Percentiles rank a stretch among this genome's conserved stretches.
Evolutionary conservation across 2,113 vertebrate genomes (phyloP).

Genomic region (Paramisgurnus dabryanus): DNA sequence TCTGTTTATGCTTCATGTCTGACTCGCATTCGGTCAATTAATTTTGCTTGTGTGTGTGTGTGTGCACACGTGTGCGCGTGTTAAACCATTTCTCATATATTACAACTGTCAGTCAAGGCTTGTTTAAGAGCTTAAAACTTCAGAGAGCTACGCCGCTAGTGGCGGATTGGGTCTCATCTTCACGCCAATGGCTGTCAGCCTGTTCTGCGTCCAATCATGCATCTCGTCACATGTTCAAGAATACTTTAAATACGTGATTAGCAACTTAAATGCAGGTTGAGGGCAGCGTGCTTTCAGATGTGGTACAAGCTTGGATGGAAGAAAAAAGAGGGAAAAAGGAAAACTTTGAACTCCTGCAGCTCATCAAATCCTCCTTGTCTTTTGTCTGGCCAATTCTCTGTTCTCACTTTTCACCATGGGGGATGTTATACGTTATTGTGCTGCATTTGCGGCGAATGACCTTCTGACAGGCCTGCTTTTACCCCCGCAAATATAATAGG

Average conservation of each 20-base stretch:
- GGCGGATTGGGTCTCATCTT: not conserved
- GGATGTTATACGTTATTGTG: slow-evolving; percentile 75
- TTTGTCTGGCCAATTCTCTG: slow-evolving; percentile 67
- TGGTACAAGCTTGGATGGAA: slow-evolving; percentile 51
- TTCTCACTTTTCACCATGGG: slow-evolving; percentile 60
- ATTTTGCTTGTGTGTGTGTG: slow-evolving; percentile 55
- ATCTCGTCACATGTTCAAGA: slow-evolving; percentile 56
- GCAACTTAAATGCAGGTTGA: slow-evolving; percentile 53
- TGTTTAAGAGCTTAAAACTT: slow-evolving; percentile 19
- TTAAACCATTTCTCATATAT: slow-evolving; percentile 55
- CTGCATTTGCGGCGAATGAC: slow-evolving; percentile 70
- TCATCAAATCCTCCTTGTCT: slow-evolving; percentile 60
- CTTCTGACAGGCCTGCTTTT: slow-evolving; percentile 66
- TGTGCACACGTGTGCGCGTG: slow-evolving; percentile 56
- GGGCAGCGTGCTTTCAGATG: slow-evolving; percentile 64
- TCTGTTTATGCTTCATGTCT: slow-evolving; percentile 48
- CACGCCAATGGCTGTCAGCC: slow-evolving; percentile 62
- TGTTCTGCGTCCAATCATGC: slow-evolving; percentile 63
- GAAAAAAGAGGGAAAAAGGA: not conserved
- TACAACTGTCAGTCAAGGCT: slow-evolving; percentile 61
- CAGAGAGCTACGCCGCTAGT: not conserved
- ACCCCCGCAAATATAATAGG: slow-evolving; percentile 66
- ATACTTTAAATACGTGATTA: slow-evolving; percentile 32
- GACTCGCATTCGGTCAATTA: slow-evolving; percentile 50
- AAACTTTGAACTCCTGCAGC: slow-evolving; percentile 64